These are phyloP conservation scores for Peromyscus californicus DNA, from an alignment of 2,113 vertebrate genomes.

Conservation along the genomic window DNA sequence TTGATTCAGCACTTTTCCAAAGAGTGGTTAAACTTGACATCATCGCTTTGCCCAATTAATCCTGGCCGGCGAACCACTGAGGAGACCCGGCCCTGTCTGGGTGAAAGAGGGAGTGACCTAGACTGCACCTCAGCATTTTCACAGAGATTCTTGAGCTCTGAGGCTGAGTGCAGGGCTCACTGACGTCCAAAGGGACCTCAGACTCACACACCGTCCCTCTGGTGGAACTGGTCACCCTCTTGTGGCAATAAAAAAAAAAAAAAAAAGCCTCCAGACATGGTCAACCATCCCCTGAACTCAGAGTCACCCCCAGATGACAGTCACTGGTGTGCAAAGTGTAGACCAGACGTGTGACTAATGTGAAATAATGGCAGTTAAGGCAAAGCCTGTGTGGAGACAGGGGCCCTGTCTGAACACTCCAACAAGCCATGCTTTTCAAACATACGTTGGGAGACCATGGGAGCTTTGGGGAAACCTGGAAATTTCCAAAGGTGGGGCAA, in stretches of 20 bases:
- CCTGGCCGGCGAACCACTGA: constrained; percentile 1
- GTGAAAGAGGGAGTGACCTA: constrained; percentile 42
- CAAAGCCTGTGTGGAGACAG: not conserved
- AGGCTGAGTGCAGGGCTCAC: not conserved
- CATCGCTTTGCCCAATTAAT: constrained; percentile 80
- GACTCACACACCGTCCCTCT: not conserved
- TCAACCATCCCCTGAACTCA: not conserved
- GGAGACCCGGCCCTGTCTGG: constrained; percentile 58
- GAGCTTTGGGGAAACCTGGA: not conserved
- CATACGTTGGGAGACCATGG: not conserved
- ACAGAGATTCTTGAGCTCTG: not conserved
- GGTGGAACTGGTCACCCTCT: not conserved
- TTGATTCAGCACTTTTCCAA: constrained; percentile 77
- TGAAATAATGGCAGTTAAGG: not conserved
- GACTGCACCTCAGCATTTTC: not conserved
- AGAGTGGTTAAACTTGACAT: constrained; percentile 73
- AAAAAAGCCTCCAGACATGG: not conserved
- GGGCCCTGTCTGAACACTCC: not conserved
- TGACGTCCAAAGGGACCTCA: not conserved
- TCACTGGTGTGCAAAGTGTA: not conserved
- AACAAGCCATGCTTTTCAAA: not conserved
- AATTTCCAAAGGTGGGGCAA: not conserved
- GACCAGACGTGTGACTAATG: not conserved
- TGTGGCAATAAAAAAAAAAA: not conserved
- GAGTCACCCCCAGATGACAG: not conserved